Evolutionary conservation across 1,140 invertebrate genomes (phyloP), one percentile per base, ranked within the genome.

Genomic region (Achatina immaculata): DNA sequence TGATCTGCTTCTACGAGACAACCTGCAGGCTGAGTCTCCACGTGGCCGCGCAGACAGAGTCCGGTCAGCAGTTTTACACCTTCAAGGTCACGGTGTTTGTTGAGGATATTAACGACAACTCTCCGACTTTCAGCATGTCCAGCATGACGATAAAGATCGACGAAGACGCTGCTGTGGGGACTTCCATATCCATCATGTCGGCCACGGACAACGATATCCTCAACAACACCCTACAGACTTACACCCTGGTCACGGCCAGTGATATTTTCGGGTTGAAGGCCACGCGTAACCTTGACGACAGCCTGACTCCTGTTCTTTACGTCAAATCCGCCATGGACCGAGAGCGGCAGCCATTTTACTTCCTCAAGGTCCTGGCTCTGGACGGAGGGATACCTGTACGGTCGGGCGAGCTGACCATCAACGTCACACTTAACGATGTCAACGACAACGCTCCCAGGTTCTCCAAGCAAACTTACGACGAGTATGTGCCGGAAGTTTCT

Each of bases 391-490:
- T 94, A 76, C 96, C 97, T 4, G 82, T 97, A 86, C 94, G 97
- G 92, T 97, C 96, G 3, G 97, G 97, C 19, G 96, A 96, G 0
- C 94, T 68, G 94, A 94, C 81, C 45, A 93, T 98, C 7, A 92
- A 93, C 36, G 93, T 98, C 0, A 92, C 93, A 2, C 93, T 99
- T 0, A 87, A 94, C 0, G 96, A 98, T 88, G 95, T 95, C 86
- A 98, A 99, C 90, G 97, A 98, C 90, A 97, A 98, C 89, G 93
- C 94, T 74, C 97, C 97, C 0, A 92, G 95, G 21, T 97, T 98
- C 89, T 93, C 94, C 0, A 93, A 95, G 66, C 93, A 93, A 66
- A 91, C 94, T 34, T 98, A 97, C 89, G 94, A 94, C 71, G 96
- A 97, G 86, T 93, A 94, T 16, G 81, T 90, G 0, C 81, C 94